Base-by-base conservation (phyloP, 2,888 invertebrate species). In the Argynnis bischoffii region DNA sequence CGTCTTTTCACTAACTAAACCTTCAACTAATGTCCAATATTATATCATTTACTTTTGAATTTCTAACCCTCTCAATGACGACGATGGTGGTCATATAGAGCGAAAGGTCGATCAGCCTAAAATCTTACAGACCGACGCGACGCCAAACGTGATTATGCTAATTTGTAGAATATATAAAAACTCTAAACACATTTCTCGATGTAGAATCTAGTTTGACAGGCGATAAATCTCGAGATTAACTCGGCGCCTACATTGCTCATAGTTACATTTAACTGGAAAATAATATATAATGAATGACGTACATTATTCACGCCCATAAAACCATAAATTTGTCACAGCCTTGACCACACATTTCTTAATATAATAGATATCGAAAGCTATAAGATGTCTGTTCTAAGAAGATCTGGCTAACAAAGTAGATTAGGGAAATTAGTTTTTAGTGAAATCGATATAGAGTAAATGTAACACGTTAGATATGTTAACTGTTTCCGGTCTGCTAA, bases 261-360 rank as follows among this genome's bases (percentile, higher is more conserved):
- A 74, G 73, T 66, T 70, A 73, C 66, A 65, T 72, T 69, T 70
- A 71, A 74, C 69, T 73, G 68, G 74, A 73, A 75, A 73, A 73
- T 65, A 63, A 67, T 75, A 73, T 74, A 71, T 76, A 76, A 74
- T 71, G 72, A 76, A 76, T 73, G 74, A 68, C 69, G 48, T 67
- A 67, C 67, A 70, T 74, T 73, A 74, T 72, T 73, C 75, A 74
- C 71, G 70, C 64, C 65, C 60, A 63, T 72, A 67, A 70, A 71
- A 66, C 69, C 65, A 74, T 72, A 72, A 75, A 69, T 74, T 72
- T 72, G 73, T 73, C 74, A 66, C 63, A 67, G 63, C 26, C 47
- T 47, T 63, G 54, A 56, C 67, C 69, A 64, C 63, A 64, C 63
- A 18, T 63, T 50, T 53, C 51, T 47, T 57, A 13, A 63, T 63